Evolutionary conservation across 2,888 invertebrate species (phyloP), one percentile per base, ranked within the genome.

Genomic region (Neoascia interrupta): DNA sequence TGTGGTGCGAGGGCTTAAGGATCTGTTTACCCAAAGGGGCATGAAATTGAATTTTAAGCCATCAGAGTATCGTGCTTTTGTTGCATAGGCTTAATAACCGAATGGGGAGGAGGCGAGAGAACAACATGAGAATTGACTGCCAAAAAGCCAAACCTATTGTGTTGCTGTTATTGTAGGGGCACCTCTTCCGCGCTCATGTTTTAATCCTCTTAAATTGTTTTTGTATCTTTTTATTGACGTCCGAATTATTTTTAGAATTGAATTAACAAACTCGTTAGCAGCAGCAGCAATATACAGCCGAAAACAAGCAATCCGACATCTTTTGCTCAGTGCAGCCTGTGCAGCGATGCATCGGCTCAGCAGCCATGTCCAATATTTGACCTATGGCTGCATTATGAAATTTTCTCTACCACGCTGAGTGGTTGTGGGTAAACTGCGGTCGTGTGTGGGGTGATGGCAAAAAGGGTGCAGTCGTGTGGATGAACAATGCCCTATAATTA

Each of bases 31-130:
- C 75, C 84, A 86, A 82, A 83, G 82, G 84, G 83, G 84, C 86
- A 85, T 86, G 85, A 86, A 86, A 86, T 86, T 85, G 84, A 84
- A 85, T 85, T 82, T 84, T 82, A 81, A 66, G 70, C 81, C n/a
- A n/a, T n/a, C n/a, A n/a, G n/a, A 47, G 49, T 15, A 45, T 16
- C 36, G n/a, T n/a, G n/a, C n/a, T n/a, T n/a, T n/a, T n/a, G n/a
- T n/a, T n/a, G n/a, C n/a, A n/a, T n/a, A n/a, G n/a, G n/a, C n/a
- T n/a, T 68, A 45, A 61, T 54, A 36, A 43, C 10, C 49, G 61
- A 41, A 37, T 15, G 21, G 31, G 8, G n/a, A 10, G 41, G 34
- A 37, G 8, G 41, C 43, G 41, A 53, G 34, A 37, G 8, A 49
- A 15, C 56, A 60, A 28, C 36, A 49, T 41, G 68, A 21, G 41